Conservation (phyloP, 2,888 invertebrate genomes). For the Orthonevra nobilis region DNA sequence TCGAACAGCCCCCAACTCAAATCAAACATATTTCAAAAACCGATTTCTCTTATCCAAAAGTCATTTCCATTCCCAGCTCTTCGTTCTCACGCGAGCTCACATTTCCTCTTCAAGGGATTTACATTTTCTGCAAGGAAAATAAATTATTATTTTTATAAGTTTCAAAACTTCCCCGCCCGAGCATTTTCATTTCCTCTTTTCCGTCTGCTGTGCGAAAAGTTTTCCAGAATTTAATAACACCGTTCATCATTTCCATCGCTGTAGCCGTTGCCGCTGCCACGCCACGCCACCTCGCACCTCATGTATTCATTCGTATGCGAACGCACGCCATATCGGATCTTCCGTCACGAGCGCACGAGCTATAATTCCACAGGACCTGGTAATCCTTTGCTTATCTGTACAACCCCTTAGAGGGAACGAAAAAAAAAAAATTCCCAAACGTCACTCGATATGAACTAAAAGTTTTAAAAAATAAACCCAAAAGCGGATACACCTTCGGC, state of each 20-base stretch:
- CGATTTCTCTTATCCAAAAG: too few species aligned
- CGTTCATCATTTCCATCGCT: conserved; percentile 28
- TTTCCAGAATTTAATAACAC: conserved; percentile 35
- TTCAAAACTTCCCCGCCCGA: conserved; percentile 11
- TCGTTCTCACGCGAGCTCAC: too few species aligned
- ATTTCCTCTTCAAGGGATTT: too few species aligned
- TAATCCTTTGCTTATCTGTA: conserved; percentile 10
- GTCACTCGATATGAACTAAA: neutral
- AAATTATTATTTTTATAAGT: too few species aligned
- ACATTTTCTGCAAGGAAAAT: conserved; percentile 3
- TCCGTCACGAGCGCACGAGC: conserved; percentile 3
- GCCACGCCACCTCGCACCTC: neutral
- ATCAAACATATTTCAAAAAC: too few species aligned
- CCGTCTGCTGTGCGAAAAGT: conserved; percentile 10
- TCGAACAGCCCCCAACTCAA: too few species aligned
- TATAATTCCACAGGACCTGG: conserved; percentile 2
- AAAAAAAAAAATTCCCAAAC: neutral
- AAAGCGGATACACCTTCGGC: conserved; percentile 25
- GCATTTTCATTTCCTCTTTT: conserved; percentile 2
- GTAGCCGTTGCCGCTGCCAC: conserved; percentile 3
- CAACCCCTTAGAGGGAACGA: conserved; percentile 2
- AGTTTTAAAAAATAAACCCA: conserved; percentile 12
- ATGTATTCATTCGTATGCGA: conserved; percentile 7
- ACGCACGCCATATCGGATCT: neutral
- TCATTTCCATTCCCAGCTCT: too few species aligned